These are phyloP conservation scores for Styela plicata DNA, from an alignment of 23 tunicate species.

Conservation along the genomic window DNA sequence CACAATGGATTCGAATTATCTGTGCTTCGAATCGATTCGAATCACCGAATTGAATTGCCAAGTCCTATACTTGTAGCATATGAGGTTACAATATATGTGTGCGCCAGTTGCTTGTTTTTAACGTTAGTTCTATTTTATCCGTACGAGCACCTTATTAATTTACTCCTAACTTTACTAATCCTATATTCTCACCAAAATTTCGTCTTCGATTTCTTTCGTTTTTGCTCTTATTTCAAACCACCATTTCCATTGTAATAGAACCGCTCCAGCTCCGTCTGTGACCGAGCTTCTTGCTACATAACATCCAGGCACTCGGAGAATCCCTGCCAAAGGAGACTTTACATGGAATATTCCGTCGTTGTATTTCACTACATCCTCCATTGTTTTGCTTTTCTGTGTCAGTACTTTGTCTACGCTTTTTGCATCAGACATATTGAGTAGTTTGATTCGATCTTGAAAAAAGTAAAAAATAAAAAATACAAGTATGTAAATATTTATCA, in stretches of 20 bases:
- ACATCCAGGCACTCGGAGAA: slow-evolving; percentile 62
- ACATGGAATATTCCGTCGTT: slow-evolving; percentile 13
- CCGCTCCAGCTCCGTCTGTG: slow-evolving; percentile 29
- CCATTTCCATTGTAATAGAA: slow-evolving; percentile 54
- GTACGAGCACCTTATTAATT: too few relatives aligned
- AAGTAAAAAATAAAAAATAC: too few relatives aligned
- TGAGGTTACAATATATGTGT: too few relatives aligned
- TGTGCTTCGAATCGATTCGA: too few relatives aligned
- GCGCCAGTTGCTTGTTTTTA: too few relatives aligned
- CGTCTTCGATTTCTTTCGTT: slow-evolving; percentile 53
- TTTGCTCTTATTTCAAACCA: slow-evolving; percentile 74
- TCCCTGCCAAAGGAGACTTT: slow-evolving; percentile 33
- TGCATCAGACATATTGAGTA: slow-evolving; percentile 34
- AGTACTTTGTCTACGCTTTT: neutral
- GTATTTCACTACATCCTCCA: neutral
- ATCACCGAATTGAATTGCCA: too few relatives aligned
- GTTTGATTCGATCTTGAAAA: slow-evolving; percentile 32
- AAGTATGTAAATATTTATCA: too few relatives aligned
- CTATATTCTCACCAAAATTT: slow-evolving; percentile 45
- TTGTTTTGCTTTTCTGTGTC: neutral
- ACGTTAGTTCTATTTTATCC: too few relatives aligned
- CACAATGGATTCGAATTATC: too few relatives aligned
- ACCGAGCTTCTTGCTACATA: slow-evolving; percentile 34
- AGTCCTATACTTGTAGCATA: too few relatives aligned
- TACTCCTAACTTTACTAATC: too few relatives aligned